Evolutionary conservation across 2,888 invertebrate species (phyloP).

Genomic region (Dendrolimus houi): DNA sequence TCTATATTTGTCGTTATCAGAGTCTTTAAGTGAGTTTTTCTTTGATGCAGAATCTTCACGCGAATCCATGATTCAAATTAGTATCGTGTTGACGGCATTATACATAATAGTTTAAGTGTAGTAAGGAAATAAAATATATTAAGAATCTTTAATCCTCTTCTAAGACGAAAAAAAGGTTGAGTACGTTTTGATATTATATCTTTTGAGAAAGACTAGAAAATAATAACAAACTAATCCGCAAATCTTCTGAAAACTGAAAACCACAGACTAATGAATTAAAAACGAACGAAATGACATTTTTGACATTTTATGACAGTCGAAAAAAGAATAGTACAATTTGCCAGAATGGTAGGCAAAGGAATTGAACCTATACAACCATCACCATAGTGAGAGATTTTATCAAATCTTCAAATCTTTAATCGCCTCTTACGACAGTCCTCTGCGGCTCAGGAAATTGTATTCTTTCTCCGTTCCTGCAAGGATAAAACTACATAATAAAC

Average conservation of each 20-base stretch:
- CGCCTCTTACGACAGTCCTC: too few relatives aligned
- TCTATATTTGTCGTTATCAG: slow-evolving; percentile 37
- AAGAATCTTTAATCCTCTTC: too few relatives aligned
- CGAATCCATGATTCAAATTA: slow-evolving; percentile 57
- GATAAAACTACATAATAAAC: too few relatives aligned
- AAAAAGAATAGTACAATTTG: background rate
- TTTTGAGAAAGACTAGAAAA: slow-evolving; percentile 15
- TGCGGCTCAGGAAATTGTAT: too few relatives aligned
- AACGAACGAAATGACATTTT: background rate
- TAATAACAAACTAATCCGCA: slow-evolving; percentile 28
- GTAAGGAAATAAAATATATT: too few relatives aligned
- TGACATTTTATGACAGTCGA: background rate
- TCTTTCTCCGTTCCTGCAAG: too few relatives aligned
- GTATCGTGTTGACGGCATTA: slow-evolving; percentile 55
- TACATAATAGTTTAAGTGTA: slow-evolving; percentile 17
- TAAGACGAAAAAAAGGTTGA: too few relatives aligned
- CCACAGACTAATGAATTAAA: too few relatives aligned
- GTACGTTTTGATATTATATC: too few relatives aligned
- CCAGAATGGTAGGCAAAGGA: background rate
- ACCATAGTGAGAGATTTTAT: too few relatives aligned
- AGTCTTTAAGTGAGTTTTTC: slow-evolving; percentile 36
- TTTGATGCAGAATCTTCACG: slow-evolving; percentile 38
- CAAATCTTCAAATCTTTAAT: too few relatives aligned
- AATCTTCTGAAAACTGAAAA: slow-evolving; percentile 6
- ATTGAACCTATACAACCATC: background rate